These are phyloP conservation scores for Erinaceus europaeus DNA, from an alignment of 2,113 vertebrate species.

Conservation along the genomic window DNA sequence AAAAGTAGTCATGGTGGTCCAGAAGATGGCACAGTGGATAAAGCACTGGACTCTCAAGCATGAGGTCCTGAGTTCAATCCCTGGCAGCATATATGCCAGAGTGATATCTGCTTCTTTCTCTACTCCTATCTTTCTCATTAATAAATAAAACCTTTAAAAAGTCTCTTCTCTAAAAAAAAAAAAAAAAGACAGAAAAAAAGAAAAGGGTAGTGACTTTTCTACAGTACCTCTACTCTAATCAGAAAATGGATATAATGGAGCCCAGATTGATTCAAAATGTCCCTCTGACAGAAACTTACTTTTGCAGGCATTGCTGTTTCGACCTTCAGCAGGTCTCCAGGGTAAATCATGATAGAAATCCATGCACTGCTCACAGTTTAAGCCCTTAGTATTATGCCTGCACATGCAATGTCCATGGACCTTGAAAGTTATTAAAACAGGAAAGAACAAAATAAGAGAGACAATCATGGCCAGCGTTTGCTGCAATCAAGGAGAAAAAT, in stretches of 20 bases:
- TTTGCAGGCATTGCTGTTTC: constrained; percentile 95
- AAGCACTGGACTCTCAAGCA: no score
- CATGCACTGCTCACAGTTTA: constrained; percentile 96
- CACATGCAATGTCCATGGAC: constrained; percentile 98
- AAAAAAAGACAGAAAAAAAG: no score
- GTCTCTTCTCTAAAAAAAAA: no score
- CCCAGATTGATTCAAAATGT: not conserved
- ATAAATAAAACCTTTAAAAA: no score
- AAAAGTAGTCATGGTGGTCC: no score
- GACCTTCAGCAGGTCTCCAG: constrained; percentile 96
- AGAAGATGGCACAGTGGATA: no score
- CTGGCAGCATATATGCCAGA: no score
- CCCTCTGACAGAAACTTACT: constrained; percentile 82
- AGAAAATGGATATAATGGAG: not conserved
- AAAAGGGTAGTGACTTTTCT: no score
- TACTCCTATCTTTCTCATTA: no score
- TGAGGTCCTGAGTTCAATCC: no score
- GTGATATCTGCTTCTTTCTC: no score
- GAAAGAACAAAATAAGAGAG: not conserved
- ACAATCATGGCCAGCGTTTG: not conserved
- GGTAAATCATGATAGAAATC: constrained; percentile 96
- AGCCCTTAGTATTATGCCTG: constrained; percentile 95
- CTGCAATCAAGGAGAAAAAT: not conserved
- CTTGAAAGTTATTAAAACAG: constrained; percentile 75
- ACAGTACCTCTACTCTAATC: rapidly evolving